Base-by-base conservation (phyloP, 2,113 vertebrate species). In the Pterocles orientalis region DNA sequence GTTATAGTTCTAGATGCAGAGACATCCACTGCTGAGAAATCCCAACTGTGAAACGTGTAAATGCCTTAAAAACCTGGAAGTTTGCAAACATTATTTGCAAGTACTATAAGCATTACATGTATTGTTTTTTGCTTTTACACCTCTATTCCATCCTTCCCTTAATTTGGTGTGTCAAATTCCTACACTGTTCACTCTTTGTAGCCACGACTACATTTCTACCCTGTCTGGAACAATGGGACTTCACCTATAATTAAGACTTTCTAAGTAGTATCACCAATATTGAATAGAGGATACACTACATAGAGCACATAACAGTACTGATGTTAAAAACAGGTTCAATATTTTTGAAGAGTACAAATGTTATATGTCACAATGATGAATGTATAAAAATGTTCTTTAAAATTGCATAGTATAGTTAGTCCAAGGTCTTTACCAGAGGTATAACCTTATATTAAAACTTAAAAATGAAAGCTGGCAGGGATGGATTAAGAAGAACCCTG, bases 401-500 rank as follows among this genome's bases (percentile, higher is more conserved):
- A 61, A 81, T 41, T 41, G 41, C 41, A 69, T 65, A 71, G 6
- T 64, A 39, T 10, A 69, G 28, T 56, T 86, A 79, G 26, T 90
- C 83, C 66, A 86, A 85, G 66, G 66, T 61, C 82, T 86, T 82
- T 58, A 54, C 26, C 45, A 24, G 45, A 80, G 41, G 15, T 83
- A 73, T 61, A 95, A 86, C 43, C 36, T 86, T 50, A 50, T 41
- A 82, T 87, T n/a, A 89, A 94, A 91, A 65, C 50, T 87, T 80
- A 82, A 91, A 95, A 93, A 86, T 43, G 36, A 90, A 96, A 88
- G 58, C 19, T 2, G 8, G 24, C 29, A 86, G 58, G 34, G 39
- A 47, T 39, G 47, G 87, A 94, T 96, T 95, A 97, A 86, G 64
- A 88, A 86, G 54, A 41, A 90, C 86, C 58, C 33, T 47, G 51